Conservation (phyloP, 2,888 invertebrate genomes). For the Drosophila niveifrons region DNA sequence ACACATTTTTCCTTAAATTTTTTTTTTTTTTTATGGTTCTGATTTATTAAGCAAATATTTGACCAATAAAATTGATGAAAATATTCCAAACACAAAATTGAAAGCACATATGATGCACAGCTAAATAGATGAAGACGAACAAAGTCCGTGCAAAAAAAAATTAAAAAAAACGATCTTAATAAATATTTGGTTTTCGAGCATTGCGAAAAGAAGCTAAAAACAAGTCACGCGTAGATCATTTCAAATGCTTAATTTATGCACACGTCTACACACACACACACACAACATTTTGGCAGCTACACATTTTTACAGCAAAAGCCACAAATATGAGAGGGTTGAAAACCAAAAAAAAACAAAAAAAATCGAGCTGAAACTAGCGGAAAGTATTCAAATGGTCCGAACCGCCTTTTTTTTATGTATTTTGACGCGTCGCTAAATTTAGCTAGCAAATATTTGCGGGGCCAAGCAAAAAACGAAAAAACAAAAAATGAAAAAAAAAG, state of each 20-base stretch:
- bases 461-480: conserved; percentile 27
- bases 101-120: conserved; percentile 26
- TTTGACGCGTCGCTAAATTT: conserved; percentile 78
- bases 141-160: conserved; percentile 4
- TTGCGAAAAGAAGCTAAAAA: conserved; percentile 29
- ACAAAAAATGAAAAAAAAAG: not conserved
- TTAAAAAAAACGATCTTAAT: conserved; percentile 31
- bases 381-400: conserved; percentile 57
- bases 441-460: conserved; percentile 75
- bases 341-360: not conserved
- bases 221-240: conserved; percentile 63
- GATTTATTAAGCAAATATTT: conserved; percentile 75
- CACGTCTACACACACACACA: conserved; percentile 38
- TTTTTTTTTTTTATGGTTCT: conserved; percentile 9
- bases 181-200: conserved; percentile 56
- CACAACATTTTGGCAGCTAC: conserved; percentile 63
- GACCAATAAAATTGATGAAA: conserved; percentile 67
- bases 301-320: conserved; percentile 52
- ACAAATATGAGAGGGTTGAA: not conserved
- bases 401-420: conserved; percentile 67
- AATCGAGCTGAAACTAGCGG: conserved; percentile 36
- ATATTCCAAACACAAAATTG: conserved; percentile 33
- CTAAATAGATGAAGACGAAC: conserved; percentile 13
- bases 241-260: conserved; percentile 68
- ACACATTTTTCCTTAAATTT: conserved; percentile 16